These are phyloP conservation scores for Drosophila kanekoi DNA, from an alignment of 2,888 invertebrate species.

Conservation along the genomic window DNA sequence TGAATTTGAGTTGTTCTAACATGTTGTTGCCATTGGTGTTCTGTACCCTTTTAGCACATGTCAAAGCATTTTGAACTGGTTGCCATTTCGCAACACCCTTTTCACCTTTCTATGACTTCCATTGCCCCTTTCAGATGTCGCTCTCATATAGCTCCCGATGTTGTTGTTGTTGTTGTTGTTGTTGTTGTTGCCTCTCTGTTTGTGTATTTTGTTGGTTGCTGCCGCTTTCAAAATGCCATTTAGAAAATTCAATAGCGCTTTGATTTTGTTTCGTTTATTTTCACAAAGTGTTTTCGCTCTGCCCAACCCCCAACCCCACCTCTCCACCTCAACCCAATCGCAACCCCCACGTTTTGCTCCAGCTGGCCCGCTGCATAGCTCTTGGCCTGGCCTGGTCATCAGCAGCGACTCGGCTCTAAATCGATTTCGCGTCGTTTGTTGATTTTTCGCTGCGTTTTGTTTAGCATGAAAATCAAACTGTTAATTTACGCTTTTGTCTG, in stretches of 20 bases:
- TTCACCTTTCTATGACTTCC: constrained; percentile 62
- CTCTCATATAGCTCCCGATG: constrained; percentile 18
- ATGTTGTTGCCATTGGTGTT: constrained; percentile 18
- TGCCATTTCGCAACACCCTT: constrained; percentile 74
- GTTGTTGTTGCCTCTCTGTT: constrained; percentile 16
- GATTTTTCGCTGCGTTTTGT: constrained; percentile 78
- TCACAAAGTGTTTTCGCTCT: constrained; percentile 73
- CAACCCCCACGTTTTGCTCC: background rate
- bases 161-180: constrained; percentile 25
- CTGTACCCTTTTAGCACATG: constrained; percentile 75
- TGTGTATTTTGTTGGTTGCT: constrained; percentile 43
- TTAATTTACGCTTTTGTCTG: constrained; percentile 80
- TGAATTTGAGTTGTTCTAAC: background rate
- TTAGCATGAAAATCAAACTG: constrained; percentile 80
- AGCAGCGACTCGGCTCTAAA: constrained; percentile 49
- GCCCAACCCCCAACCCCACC: background rate
- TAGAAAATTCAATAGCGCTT: constrained; percentile 80
- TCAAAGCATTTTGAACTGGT: constrained; percentile 75
- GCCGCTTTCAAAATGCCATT: constrained; percentile 78
- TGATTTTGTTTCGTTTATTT: constrained; percentile 80
- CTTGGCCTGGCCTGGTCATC: constrained; percentile 41
- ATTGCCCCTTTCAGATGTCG: constrained; percentile 27
- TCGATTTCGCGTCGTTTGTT: constrained; percentile 75
- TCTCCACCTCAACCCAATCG: no score
- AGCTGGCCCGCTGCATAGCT: constrained; percentile 13